Evolutionary conservation across 2,113 vertebrate genomes (phyloP).

Genomic region (Polypterus senegalus): DNA sequence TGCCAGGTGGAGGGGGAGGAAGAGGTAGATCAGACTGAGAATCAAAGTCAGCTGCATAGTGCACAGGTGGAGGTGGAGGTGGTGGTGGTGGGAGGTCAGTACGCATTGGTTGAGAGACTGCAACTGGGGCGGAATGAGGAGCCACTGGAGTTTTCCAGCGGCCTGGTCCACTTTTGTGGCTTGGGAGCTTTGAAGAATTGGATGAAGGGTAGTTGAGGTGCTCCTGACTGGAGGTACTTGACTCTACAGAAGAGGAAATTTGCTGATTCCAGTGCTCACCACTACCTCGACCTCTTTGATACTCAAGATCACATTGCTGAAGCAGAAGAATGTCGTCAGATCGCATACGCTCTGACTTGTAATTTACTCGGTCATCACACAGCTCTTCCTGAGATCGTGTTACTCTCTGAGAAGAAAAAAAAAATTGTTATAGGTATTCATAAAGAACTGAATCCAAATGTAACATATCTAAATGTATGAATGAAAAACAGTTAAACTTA

Average conservation of each 20-base stretch:
- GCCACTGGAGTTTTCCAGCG: slow-evolving; percentile 88
- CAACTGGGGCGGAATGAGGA: slow-evolving; percentile 44
- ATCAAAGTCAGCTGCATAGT: slow-evolving; percentile 50
- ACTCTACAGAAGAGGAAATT: slow-evolving; percentile 72
- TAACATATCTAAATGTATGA: too few species aligned
- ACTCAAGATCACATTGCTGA: slow-evolving; percentile 44
- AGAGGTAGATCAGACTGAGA: slow-evolving; percentile 60
- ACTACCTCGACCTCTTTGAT: slow-evolving; percentile 28
- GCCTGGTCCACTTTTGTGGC: slow-evolving; percentile 83
- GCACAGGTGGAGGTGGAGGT: slow-evolving; percentile 64
- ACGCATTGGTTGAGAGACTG: slow-evolving; percentile 55
- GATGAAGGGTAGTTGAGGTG: slow-evolving; percentile 78
- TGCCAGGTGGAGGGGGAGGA: slow-evolving; percentile 47
- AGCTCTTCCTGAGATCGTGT: slow-evolving; percentile 85
- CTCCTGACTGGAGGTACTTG: slow-evolving; percentile 86
- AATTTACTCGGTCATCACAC: slow-evolving; percentile 44
- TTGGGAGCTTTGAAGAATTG: slow-evolving; percentile 53
- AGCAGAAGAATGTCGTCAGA: slow-evolving; percentile 59
- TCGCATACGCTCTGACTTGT: slow-evolving; percentile 51
- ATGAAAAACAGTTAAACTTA: too few species aligned
- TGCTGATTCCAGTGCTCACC: slow-evolving; percentile 73
- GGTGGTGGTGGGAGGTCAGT: slow-evolving; percentile 83
- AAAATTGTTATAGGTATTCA: neutral
- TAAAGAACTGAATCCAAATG: too few species aligned
- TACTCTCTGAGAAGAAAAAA: slow-evolving; percentile 48